Base-by-base conservation (phyloP, 2,113 vertebrate species). In the Oncorhynchus nerka region DNA sequence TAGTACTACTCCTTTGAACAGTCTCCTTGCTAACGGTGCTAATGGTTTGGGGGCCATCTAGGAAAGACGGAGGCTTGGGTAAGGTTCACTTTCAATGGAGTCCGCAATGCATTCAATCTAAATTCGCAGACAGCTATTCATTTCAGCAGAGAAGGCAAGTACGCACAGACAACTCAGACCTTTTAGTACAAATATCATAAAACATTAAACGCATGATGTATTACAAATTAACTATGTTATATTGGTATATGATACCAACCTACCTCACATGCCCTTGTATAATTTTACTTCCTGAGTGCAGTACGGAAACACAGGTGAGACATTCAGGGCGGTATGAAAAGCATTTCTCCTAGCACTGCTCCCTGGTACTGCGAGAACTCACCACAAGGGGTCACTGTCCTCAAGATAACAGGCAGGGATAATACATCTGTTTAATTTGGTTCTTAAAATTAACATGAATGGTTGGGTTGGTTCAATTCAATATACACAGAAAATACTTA, bases 1-100 rank as follows among this genome's bases (percentile, higher is more conserved):
- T 0, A 70, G 7, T n/a, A 94, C 4, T 75, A 94, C 57, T 0
- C 82, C 90, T 79, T 91, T 94, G 75, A 94, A 62, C 11, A 93
- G n/a, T 24, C 61, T 91, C 65, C 71, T 81, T 34, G 86, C 80
- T 68, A 86, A 62, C 15, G 89, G 78, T 20, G 75, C 81, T 78
- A 90, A 84, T 22, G 83, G 64, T 76, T 79, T 88, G 0, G 81
- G 79, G 65, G 76, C 3, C 90, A 91, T 93, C 86, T 88, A 76
- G 59, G n/a, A 16, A 11, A 11, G 16, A 22, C 5, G 55, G 20
- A 62, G n/a, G n/a, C 20, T 22, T 9, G 2, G 7, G 59, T 22
- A 62, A 62, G n/a, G 59, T 19, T 55, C 4, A 4, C 51, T 55
- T 55, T 55, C 51, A 55, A 55, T 5, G 4, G 51, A 55, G 51